Evolutionary conservation across 2,888 invertebrate species (phyloP).

Genomic region (Coecobrya sp.): DNA sequence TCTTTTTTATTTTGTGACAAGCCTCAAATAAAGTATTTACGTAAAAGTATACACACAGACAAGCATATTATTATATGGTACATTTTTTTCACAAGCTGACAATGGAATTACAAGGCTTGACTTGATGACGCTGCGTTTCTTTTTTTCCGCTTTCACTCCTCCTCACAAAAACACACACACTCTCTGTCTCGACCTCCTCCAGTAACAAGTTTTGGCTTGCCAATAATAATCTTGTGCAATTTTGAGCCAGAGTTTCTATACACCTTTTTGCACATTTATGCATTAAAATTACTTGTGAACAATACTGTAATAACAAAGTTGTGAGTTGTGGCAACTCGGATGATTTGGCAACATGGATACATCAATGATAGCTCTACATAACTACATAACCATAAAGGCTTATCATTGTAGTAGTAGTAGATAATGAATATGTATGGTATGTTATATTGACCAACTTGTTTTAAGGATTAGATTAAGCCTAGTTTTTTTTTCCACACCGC

Average conservation of each 20-base stretch:
- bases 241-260: neutral
- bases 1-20: constrained; percentile 15
- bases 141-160: neutral
- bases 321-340: neutral
- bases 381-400: too few species aligned
- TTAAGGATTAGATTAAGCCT: neutral
- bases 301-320: neutral
- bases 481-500: neutral
- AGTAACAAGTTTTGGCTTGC: constrained; percentile 26
- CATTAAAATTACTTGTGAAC: constrained; percentile 7
- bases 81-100: neutral
- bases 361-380: too few species aligned
- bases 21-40: neutral
- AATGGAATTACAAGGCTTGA: constrained; percentile 20
- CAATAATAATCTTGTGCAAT: constrained; percentile 54
- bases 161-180: neutral
- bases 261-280: constrained; percentile 35
- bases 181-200: neutral
- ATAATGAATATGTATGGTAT: neutral
- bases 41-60: neutral
- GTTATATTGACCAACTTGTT: neutral
- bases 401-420: neutral
- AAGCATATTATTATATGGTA: constrained; percentile 9
- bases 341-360: too few species aligned
- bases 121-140: constrained; percentile 57